Evolutionary conservation across 2,113 vertebrate species (phyloP).

Genomic region (Dunckerocampus dactyliophorus): DNA sequence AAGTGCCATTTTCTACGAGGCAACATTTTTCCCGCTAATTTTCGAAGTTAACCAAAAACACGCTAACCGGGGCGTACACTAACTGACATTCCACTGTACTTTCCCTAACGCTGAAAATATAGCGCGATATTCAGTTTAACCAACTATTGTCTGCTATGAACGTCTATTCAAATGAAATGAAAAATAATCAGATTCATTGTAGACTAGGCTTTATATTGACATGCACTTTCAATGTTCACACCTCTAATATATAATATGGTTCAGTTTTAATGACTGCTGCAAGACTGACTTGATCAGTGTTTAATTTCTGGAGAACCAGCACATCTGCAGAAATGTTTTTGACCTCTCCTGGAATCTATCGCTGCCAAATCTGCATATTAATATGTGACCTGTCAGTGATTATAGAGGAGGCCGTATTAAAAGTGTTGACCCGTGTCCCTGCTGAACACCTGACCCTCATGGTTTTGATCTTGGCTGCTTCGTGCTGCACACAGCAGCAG

Average conservation of each 20-base stretch:
- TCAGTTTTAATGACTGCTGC: neutral
- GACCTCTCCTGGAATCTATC: constrained; percentile 40
- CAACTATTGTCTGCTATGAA: too few relatives aligned
- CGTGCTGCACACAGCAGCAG: constrained; percentile 8
- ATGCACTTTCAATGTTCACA: too few relatives aligned
- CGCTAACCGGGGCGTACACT: too few relatives aligned
- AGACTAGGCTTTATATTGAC: too few relatives aligned
- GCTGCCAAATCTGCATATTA: constrained; percentile 40
- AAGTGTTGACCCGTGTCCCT: neutral
- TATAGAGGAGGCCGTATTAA: constrained; percentile 20
- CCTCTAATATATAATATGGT: neutral
- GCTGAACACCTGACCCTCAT: constrained; percentile 27
- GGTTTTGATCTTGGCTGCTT: constrained; percentile 32
- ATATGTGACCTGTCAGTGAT: constrained; percentile 47
- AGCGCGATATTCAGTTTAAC: too few relatives aligned
- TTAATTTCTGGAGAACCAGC: constrained; percentile 52
- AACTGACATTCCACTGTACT: too few relatives aligned
- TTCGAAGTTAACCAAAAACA: too few relatives aligned
- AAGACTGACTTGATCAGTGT: constrained; percentile 57
- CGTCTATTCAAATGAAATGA: too few relatives aligned
- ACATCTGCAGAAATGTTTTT: constrained; percentile 43
- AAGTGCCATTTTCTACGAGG: too few relatives aligned
- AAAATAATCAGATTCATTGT: too few relatives aligned
- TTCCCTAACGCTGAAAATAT: too few relatives aligned
- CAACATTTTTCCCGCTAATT: too few relatives aligned